Base-by-base conservation (phyloP, 2,888 invertebrate genomes). In the Diogma glabrata region DNA sequence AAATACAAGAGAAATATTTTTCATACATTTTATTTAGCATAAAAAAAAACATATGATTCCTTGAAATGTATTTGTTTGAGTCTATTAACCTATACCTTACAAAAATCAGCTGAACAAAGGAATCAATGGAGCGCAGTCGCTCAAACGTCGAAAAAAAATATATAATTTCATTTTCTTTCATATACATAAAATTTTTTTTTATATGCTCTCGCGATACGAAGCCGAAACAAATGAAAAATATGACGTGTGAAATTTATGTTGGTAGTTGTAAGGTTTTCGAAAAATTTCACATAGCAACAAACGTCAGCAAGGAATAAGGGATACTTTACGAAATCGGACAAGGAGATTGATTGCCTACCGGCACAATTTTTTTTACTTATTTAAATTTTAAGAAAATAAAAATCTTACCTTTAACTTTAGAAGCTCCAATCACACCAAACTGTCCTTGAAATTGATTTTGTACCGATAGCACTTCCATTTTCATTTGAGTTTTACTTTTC, bases 391-490 rank as follows among this genome's bases (percentile, higher is more conserved):
- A 26, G 46, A 46, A 46, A 46, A 46, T 24, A 14, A 36, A 36
- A 22, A 22, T 68, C 78, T 76, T 71, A 83, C 83, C 82, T 81
- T 82, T 81, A 67, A 79, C 78, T 72, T 78, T 80, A 72, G 63
- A 63, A 56, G 68, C 63, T 57, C 66, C 66, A 57, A 70, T 66
- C 57, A 67, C 69, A 61, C 77, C 81, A 75, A 84, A 85, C 75
- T 81, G 81, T 68, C 83, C 82, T 71, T 77, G 79, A 71, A 81
- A 79, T 73, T 79, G 79, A 74, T 78, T 84, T 70, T 81, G 80
- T 69, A 84, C 81, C 69, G 84, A 80, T 70, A 86, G 77, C 72
- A 86, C 81, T 77, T 86, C 86, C 86, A 86, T 86, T 70, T 77
- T 79, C 69, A 69, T 69, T 59, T 64, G 55, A 30, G 28, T 47